Evolutionary conservation across 2,113 vertebrate genomes (phyloP).

Genomic region (Tachuris rubrigastra): DNA sequence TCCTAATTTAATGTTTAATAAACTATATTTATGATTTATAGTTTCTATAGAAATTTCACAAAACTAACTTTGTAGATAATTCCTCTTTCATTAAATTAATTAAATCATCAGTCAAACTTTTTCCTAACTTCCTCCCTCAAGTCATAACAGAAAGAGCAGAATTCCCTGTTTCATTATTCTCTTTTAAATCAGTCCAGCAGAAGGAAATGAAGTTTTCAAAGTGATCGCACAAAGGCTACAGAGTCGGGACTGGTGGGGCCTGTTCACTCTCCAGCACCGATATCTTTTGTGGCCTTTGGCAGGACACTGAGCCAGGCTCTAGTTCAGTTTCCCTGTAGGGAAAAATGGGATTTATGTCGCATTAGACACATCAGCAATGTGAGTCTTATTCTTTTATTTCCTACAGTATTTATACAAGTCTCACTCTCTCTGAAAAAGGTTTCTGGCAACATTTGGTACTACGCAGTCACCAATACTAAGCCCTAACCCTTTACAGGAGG

Average conservation of each 20-base stretch:
- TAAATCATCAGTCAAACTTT: neutral
- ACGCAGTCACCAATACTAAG: neutral
- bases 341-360: neutral
- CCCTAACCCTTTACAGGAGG: neutral
- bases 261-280: rapidly evolving
- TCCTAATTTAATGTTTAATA: neutral
- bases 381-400: neutral
- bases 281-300: neutral
- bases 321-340: neutral
- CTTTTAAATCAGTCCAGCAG: constrained; percentile 17
- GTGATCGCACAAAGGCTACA: rapidly evolving
- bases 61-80: neutral
- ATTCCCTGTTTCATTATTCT: neutral
- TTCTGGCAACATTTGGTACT: neutral
- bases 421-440: neutral
- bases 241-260: rapidly evolving
- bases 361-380: rapidly evolving
- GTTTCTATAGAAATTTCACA: neutral
- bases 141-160: neutral
- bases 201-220: constrained; percentile 30
- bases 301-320: neutral
- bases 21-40: neutral
- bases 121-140: neutral
- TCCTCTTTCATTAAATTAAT: constrained; percentile 22
- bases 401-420: neutral